Evolutionary conservation across 2,113 vertebrate species (phyloP).

Genomic region (Ranitomeya variabilis): DNA sequence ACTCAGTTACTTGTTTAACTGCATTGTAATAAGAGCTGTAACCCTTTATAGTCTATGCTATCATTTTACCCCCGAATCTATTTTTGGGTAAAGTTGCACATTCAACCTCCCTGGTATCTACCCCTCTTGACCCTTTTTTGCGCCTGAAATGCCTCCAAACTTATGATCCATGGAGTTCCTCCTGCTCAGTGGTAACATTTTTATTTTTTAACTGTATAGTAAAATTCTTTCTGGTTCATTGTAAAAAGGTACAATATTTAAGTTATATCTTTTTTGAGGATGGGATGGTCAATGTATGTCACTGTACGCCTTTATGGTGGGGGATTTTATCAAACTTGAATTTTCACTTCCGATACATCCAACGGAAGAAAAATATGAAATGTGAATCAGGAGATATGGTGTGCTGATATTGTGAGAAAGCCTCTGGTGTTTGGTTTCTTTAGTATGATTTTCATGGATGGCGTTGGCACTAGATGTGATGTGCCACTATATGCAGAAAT

Average conservation of each 20-base stretch:
- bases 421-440: neutral
- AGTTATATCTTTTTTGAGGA: too few relatives aligned
- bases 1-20: neutral
- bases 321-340: too few relatives aligned
- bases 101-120: neutral
- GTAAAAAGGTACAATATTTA: too few relatives aligned
- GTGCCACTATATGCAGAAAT: slow-evolving; percentile 20
- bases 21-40: neutral
- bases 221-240: too few relatives aligned
- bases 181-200: too few relatives aligned
- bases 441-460: slow-evolving; percentile 41
- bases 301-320: too few relatives aligned
- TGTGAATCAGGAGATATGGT: neutral
- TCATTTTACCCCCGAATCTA: neutral
- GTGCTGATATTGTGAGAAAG: neutral
- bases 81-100: too few relatives aligned
- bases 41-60: neutral
- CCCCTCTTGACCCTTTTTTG: neutral
- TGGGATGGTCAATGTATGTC: too few relatives aligned
- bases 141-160: neutral
- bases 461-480: slow-evolving; percentile 10
- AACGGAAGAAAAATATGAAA: neutral
- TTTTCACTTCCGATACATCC: neutral
- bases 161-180: neutral
- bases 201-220: too few relatives aligned